Percentiles rank a stretch among this genome's conserved stretches.
These are phyloP conservation scores for Cartodere bifasciata DNA, from an alignment of 2,888 invertebrate species.

Conservation along the genomic window DNA sequence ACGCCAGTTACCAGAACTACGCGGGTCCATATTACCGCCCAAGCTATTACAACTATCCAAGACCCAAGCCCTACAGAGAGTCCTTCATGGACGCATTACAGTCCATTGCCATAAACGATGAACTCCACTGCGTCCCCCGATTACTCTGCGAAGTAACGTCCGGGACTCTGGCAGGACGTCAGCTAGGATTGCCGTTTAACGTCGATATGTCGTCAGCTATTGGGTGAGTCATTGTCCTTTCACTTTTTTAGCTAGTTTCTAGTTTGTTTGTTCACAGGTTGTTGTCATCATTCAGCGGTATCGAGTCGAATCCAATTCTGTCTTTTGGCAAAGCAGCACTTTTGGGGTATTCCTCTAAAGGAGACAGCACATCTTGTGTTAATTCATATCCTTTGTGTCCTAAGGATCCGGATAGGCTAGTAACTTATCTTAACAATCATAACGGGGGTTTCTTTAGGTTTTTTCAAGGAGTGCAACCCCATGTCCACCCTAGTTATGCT, in stretches of 20 bases:
- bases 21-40: too few species aligned
- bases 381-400: conserved; percentile 64
- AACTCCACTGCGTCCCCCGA: conserved; percentile 66
- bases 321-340: conserved; percentile 64
- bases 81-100: conserved; percentile 39
- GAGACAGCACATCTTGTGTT: conserved; percentile 43
- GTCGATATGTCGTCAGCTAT: conserved; percentile 43
- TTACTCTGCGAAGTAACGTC: conserved; percentile 66
- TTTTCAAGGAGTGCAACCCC: conserved; percentile 44
- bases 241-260: conserved; percentile 3
- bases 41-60: conserved; percentile 6
- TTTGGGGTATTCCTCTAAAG: conserved; percentile 56
- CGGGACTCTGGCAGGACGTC: conserved; percentile 33
- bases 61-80: conserved; percentile 17
- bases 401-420: conserved; percentile 54
- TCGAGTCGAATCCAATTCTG: conserved; percentile 49
- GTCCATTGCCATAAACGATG: conserved; percentile 57
- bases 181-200: conserved; percentile 28
- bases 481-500: conserved; percentile 17
- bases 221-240: conserved; percentile 38
- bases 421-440: conserved; percentile 71
- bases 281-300: conserved; percentile 43
- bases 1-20: too few species aligned
- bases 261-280: conserved; percentile 35
- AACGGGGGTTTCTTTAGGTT: conserved; percentile 77